Conservation (phyloP, 2,113 vertebrate species). For the Oophaga pumilio region DNA sequence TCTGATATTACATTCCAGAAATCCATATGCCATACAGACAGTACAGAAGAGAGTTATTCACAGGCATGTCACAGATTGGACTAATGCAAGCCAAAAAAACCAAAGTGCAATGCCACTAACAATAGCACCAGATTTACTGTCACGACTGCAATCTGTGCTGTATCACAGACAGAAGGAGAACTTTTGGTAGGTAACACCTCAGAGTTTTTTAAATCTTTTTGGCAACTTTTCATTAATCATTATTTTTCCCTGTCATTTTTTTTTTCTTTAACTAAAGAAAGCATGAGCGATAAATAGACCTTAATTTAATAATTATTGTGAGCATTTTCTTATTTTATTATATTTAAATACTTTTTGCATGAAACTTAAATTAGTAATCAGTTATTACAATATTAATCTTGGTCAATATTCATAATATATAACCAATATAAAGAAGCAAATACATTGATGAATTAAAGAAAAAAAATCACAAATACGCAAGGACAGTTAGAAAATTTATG, state of each 20-base stretch:
- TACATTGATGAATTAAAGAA: too few relatives aligned
- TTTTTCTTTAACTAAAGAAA: constrained; percentile 81
- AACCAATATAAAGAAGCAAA: too few relatives aligned
- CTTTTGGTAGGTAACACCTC: constrained; percentile 89
- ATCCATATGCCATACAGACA: constrained; percentile 92
- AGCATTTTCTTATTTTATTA: background rate
- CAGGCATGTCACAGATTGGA: constrained; percentile 91
- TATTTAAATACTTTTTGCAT: background rate
- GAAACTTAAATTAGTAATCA: background rate
- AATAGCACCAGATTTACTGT: constrained; percentile 91
- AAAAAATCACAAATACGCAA: too few relatives aligned
- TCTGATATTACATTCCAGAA: constrained; percentile 87
- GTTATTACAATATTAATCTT: too few relatives aligned
- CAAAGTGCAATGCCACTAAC: constrained; percentile 88
- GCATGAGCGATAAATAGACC: constrained; percentile 63
- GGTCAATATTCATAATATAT: too few relatives aligned
- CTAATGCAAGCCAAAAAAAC: constrained; percentile 84
- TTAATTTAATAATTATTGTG: background rate
- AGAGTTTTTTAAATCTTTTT: constrained; percentile 85
- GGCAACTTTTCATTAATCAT: constrained; percentile 88
- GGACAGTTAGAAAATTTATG: too few relatives aligned
- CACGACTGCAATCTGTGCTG: constrained; percentile 91
- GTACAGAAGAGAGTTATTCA: constrained; percentile 89
- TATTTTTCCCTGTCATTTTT: constrained; percentile 81
- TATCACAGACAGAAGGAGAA: constrained; percentile 88